These are phyloP conservation scores for Halichondria panicea DNA, from an alignment of 37 sponge, comb jelly and placozoan species.

Conservation along the genomic window DNA sequence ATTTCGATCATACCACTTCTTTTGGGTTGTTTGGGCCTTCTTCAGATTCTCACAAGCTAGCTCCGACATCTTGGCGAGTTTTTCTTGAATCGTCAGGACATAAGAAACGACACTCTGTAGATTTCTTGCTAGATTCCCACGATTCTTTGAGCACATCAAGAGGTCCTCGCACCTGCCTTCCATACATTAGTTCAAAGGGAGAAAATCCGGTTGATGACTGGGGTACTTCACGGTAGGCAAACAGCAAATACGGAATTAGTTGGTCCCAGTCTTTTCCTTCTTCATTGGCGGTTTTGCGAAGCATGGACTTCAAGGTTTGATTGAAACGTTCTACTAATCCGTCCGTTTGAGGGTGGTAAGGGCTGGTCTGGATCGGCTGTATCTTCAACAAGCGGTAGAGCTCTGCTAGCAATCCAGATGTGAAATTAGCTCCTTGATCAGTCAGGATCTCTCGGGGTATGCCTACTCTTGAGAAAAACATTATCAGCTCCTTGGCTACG, in stretches of 20 bases:
- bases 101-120: conserved; percentile 24
- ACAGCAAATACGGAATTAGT: conserved; percentile 20
- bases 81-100: conserved; percentile 23
- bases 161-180: conserved; percentile 35
- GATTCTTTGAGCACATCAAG: conserved; percentile 28
- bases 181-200: conserved; percentile 43
- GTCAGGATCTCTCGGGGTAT: conserved; percentile 50
- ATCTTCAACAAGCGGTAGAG: conserved; percentile 20
- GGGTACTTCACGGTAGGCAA: conserved; percentile 49
- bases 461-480: conserved; percentile 37
- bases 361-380: conserved; percentile 14
- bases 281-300: background rate
- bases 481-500: conserved; percentile 40
- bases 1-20: conserved; percentile 38
- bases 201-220: conserved; percentile 37
- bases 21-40: conserved; percentile 25
- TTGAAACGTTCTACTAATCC: conserved; percentile 42
- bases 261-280: conserved; percentile 25
- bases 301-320: conserved; percentile 28
- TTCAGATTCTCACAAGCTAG: conserved; percentile 16
- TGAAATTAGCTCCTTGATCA: conserved; percentile 51
- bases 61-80: conserved; percentile 3
- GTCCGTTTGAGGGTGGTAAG: conserved; percentile 45
- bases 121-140: conserved; percentile 39
- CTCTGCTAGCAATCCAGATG: conserved; percentile 15